These are phyloP conservation scores for Eupeodes luniger DNA, from an alignment of 2,888 invertebrate species.

Conservation along the genomic window DNA sequence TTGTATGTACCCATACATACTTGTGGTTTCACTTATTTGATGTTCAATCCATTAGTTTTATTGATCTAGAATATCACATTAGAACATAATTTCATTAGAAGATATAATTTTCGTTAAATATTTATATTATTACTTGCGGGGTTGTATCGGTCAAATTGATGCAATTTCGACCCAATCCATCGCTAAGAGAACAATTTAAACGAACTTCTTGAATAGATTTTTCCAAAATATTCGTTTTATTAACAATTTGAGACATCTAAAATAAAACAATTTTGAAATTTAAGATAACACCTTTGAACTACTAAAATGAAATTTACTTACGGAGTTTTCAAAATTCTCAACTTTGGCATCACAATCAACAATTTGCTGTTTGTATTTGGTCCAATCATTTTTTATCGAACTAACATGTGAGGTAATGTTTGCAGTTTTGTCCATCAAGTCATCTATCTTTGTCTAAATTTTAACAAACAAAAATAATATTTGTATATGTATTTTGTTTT, in stretches of 20 bases:
- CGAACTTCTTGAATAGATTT: constrained; percentile 51
- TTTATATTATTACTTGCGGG: constrained; percentile 29
- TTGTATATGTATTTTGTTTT: neutral
- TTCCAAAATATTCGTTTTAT: constrained; percentile 57
- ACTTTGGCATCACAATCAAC: constrained; percentile 79
- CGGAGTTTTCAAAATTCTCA: constrained; percentile 80
- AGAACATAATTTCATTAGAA: neutral
- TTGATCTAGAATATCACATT: neutral
- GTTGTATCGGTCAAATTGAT: constrained; percentile 44
- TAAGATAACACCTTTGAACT: neutral
- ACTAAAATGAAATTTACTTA: constrained; percentile 66
- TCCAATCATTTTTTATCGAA: constrained; percentile 82
- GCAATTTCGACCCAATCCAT: constrained; percentile 29
- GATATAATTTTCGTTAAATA: neutral
- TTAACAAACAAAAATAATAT: constrained; percentile 10
- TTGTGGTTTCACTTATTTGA: neutral
- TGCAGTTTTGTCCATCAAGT: constrained; percentile 81
- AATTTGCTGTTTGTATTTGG: constrained; percentile 80
- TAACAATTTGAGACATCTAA: constrained; percentile 52
- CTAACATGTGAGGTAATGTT: constrained; percentile 82
- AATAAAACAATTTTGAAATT: constrained; percentile 18
- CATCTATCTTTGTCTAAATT: constrained; percentile 80
- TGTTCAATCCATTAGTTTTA: neutral
- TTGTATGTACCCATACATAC: neutral
- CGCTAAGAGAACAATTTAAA: constrained; percentile 45